A percentile compares a stretch with the other conserved stretches of the same genome.
Evolutionary conservation across 2,113 vertebrate species (phyloP).

Genomic region (Crotalus horridus): DNA sequence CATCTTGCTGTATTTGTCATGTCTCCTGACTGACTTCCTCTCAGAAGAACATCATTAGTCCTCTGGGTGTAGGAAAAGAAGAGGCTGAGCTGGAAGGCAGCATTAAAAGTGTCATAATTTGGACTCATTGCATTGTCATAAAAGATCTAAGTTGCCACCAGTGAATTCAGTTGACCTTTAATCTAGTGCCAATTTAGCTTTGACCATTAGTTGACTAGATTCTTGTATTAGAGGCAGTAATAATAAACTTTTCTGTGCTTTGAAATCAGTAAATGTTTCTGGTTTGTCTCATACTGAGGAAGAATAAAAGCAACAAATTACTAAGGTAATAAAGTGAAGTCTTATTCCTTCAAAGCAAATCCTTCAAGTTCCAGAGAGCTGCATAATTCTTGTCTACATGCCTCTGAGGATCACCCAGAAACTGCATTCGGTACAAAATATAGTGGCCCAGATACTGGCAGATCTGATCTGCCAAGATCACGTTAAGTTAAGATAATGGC

Average conservation of each 20-base stretch:
- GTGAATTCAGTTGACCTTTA: background rate
- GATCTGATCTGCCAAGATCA: background rate
- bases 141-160: background rate
- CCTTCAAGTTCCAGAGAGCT: background rate
- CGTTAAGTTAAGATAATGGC: background rate
- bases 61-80: background rate
- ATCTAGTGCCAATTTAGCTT: background rate
- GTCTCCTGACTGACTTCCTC: background rate
- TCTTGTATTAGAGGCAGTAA: background rate
- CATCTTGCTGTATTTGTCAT: background rate
- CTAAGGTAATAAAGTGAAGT: background rate
- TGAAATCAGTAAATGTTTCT: background rate
- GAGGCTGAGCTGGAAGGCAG: background rate
- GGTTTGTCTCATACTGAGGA: background rate
- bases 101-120: background rate
- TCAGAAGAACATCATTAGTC: background rate
- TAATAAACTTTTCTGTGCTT: background rate
- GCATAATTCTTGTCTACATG: background rate
- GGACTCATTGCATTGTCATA: background rate
- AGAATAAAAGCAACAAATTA: background rate
- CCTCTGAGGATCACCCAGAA: background rate
- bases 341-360: background rate
- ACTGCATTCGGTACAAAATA: background rate
- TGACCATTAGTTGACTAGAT: background rate
- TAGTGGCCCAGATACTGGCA: background rate